Evolutionary conservation across 2,888 invertebrate genomes (phyloP).

Genomic region (Dryococelus australis): DNA sequence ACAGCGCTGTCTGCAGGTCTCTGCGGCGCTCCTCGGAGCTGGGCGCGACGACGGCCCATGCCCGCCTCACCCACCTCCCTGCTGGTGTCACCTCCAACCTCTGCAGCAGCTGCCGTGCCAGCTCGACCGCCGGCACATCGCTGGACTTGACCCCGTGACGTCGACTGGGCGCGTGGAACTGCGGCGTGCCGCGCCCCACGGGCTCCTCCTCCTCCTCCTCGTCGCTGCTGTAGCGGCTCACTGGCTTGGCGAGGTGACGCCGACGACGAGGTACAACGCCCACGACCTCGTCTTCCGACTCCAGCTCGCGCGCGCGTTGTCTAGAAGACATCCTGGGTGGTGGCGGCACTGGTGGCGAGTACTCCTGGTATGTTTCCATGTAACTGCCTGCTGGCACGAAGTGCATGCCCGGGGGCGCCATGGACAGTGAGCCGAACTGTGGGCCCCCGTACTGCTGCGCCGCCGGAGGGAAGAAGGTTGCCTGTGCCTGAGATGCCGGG

Average conservation of each 20-base stretch:
- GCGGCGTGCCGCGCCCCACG: conserved; percentile 43
- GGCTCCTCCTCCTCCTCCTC: conserved; percentile 52
- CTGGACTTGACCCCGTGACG: conserved; percentile 46
- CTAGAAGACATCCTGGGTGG: conserved; percentile 36
- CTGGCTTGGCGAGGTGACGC: conserved; percentile 38
- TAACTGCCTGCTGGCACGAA: neutral
- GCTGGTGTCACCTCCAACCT: conserved; percentile 59
- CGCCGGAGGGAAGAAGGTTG: conserved; percentile 52
- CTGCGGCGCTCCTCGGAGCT: conserved; percentile 63
- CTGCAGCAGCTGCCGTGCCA: conserved; percentile 73
- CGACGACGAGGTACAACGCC: conserved; percentile 39
- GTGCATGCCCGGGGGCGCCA: neutral
- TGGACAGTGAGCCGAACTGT: neutral
- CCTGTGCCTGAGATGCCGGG: conserved; percentile 33
- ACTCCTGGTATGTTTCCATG: conserved; percentile 37
- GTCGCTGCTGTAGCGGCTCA: conserved; percentile 42
- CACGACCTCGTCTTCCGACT: conserved; percentile 43
- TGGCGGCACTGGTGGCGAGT: conserved; percentile 34
- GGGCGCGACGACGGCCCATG: conserved; percentile 43
- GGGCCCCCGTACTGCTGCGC: conserved; percentile 42
- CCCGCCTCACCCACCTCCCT: conserved; percentile 60
- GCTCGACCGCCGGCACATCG: conserved; percentile 65
- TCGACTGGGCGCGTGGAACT: conserved; percentile 49
- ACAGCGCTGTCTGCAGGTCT: conserved; percentile 77
- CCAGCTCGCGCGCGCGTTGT: conserved; percentile 37